Evolutionary conservation across 2,888 invertebrate genomes (phyloP), one percentile per base, ranked within the genome.

Genomic region (Erannis defoliaria): DNA sequence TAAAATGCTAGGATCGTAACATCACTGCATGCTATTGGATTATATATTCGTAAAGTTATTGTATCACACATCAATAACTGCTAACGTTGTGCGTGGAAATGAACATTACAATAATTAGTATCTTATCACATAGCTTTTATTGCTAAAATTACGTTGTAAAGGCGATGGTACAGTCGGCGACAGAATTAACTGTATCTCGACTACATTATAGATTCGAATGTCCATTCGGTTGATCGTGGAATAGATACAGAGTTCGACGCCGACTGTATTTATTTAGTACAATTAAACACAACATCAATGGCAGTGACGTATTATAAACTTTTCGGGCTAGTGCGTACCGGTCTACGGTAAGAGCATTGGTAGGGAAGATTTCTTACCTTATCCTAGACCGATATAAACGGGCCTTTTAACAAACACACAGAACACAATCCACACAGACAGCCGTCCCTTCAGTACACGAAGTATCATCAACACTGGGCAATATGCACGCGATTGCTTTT

Each of bases 81-180:
- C 40, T 57, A 40, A 68, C 51, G 64, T 86, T 86, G 88, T 89
- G 89, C 89, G 85, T 79, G 78, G 70, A 77, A 83, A 81, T 76
- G 68, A 82, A 82, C 76, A 71, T 55, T 48, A 76, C 73, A 76
- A n/a, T n/a, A n/a, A n/a, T 78, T 70, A 76, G 65, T 76, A 66
- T 78, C 83, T 85, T 90, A 91, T 91, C 91, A 90, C 90, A 90
- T 85, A 84, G 73, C 37, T 61, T 80, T 89, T 90, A 92, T 90
- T 90, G 91, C 92, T 92, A 88, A 83, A 72, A 81, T 77, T 87
- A 82, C 77, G 76, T 73, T 77, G 71, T 81, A 76, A 81, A 81
- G 76, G 78, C 78, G 74, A 71, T 62, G 54, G 71, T 65, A 67
- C 70, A 56, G 60, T 54, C 66, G 62, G 57, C 63, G 59, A 33